Evolutionary conservation across 2,888 invertebrate genomes (phyloP), one percentile per base, ranked within the genome.

Genomic region (Artemia sinica): DNA sequence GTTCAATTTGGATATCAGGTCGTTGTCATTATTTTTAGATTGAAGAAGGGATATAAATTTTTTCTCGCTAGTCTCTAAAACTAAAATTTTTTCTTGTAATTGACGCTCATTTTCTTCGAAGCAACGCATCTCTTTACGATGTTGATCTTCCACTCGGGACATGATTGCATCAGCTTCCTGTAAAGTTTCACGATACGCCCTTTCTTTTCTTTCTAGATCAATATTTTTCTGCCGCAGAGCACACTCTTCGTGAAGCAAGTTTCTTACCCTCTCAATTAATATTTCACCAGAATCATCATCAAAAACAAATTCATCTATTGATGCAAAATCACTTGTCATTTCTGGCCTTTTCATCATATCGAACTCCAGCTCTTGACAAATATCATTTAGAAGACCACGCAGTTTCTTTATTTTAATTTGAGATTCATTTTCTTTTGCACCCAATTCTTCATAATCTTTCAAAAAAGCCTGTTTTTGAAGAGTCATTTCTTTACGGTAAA

Each of bases 391-490:
- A 18, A 58, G 28, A 58, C 28, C 63, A n/a, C 63, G 63, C 63
- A 58, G 28, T 58, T 58, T 58, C 8, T 58, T 58, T n/a, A 58
- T 28, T 10, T 58, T 58, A 18, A 58, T n/a, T 28, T 58, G 63
- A 8, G 63, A 58, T 1, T 58, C 63, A 11, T 58, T 58, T 28
- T 58, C 14, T 58, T 58, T 58, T 10, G 63, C 63, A 58, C 28
- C n/a, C n/a, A 58, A 28, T 11, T 58, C 63, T 58, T 58, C 63
- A 58, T 58, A 58, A 58, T 58, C 63, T 58, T 58, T 58, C 63
- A 58, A 58, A 58, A 58, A 58, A 2, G 63, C 63, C 9, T 58
- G 63, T 58, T 58, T 58, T 11, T 58, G 63, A n/a, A 28, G n/a
- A 28, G 63, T 58, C 28, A 58, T 58, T 28, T 58, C 63, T 18